A percentile compares a stretch with the other conserved stretches of the same genome.
Conservation (phyloP, 2,113 vertebrate species). For the Pipa parva region DNA sequence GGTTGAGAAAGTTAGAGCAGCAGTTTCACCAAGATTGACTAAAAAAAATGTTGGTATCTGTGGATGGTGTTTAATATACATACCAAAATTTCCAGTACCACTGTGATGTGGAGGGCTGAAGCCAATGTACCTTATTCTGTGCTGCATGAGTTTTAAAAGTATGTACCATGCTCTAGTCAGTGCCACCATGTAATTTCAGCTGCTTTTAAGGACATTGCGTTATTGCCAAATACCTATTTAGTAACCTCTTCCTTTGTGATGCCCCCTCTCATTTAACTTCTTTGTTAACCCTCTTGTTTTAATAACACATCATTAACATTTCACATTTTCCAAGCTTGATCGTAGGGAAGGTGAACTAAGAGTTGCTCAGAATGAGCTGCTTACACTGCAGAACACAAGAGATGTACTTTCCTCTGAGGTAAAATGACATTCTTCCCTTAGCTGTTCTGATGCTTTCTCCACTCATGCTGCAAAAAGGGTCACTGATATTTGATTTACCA, state of each 20-base stretch:
- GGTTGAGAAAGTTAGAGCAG: too few species aligned
- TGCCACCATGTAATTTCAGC: too few species aligned
- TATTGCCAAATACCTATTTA: background rate
- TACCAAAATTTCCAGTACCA: too few species aligned
- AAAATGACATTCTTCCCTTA: slow-evolving; percentile 39
- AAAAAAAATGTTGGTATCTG: too few species aligned
- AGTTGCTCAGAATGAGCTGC: slow-evolving; percentile 53
- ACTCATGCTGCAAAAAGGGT: background rate
- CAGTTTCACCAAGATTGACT: too few species aligned
- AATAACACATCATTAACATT: too few species aligned
- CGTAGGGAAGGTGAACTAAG: slow-evolving; percentile 51
- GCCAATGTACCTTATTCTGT: too few species aligned
- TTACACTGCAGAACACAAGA: slow-evolving; percentile 57
- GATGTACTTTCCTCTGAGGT: slow-evolving; percentile 65
- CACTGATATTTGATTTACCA: slow-evolving; percentile 73
- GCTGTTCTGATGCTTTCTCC: slow-evolving; percentile 16
- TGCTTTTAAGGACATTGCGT: too few species aligned
- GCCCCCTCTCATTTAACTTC: background rate
- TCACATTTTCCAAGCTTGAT: slow-evolving; percentile 59
- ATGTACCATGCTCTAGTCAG: too few species aligned
- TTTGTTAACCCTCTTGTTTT: background rate
- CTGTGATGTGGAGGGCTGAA: too few species aligned
- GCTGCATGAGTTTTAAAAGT: too few species aligned
- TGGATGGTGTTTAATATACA: too few species aligned
- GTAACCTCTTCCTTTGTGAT: background rate